phyloP scores from a whole-genome alignment of 2,113 vertebrate genomes.

The Gopherus flavomarginatus region DNA sequence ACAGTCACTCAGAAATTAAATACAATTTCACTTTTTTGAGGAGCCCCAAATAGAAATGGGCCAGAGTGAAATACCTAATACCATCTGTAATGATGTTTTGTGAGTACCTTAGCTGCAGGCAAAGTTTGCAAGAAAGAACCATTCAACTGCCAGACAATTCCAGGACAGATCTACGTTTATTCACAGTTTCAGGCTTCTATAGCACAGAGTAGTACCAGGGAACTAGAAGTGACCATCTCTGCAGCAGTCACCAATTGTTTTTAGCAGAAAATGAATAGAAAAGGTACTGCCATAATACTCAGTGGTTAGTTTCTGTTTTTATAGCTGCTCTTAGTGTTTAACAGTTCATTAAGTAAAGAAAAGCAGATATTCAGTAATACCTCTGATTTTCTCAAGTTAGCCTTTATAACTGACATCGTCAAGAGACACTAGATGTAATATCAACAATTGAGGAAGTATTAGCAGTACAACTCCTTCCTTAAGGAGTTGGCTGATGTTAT shows the following conservation, averaged over 20 bases:
- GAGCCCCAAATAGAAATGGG: neutral
- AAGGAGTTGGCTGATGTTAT: neutral
- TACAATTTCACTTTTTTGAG: neutral
- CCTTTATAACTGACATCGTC: neutral
- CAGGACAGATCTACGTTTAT: neutral
- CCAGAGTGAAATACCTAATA: neutral
- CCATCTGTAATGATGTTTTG: neutral
- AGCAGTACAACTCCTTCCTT: neutral
- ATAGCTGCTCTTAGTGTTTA: neutral
- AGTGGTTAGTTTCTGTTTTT: neutral
- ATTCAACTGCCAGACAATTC: neutral
- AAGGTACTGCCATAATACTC: neutral
- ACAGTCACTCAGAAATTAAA: neutral
- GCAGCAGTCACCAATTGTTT: neutral
- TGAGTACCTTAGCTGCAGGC: neutral
- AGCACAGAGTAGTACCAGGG: neutral
- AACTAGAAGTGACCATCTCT: neutral
- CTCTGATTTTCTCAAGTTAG: neutral
- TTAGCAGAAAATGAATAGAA: neutral
- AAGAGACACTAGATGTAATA: neutral
- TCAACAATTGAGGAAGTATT: neutral
- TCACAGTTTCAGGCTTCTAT: neutral
- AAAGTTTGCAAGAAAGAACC: neutral
- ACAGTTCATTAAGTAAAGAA: neutral
- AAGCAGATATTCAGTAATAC: neutral